Conservation (phyloP, 2,113 vertebrate species). For the Egretta garzetta region DNA sequence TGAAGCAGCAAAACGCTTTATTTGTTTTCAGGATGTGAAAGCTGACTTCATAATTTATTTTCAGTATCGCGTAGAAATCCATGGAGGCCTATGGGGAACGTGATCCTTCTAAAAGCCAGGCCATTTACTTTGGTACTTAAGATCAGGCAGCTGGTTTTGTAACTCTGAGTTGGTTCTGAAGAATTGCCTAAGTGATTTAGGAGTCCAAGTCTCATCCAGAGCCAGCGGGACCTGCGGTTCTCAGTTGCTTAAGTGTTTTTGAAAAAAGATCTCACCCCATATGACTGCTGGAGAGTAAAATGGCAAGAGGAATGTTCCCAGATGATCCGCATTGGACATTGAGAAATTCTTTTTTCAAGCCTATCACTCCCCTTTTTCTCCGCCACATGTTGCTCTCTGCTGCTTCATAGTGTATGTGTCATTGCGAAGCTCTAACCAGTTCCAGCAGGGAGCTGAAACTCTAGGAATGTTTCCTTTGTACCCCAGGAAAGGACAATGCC, state of each 20-base stretch:
- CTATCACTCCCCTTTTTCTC: background rate
- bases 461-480: background rate
- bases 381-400: background rate
- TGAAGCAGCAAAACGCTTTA: background rate
- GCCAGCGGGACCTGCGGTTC: background rate
- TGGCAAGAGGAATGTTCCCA: background rate
- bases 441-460: background rate
- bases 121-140: background rate
- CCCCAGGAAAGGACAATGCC: background rate
- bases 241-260: background rate
- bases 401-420: background rate
- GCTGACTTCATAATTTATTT: background rate
- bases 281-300: background rate
- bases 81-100: rapidly evolving
- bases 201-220: background rate
- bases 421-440: background rate
- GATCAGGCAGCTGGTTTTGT: background rate
- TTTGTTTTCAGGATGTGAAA: background rate
- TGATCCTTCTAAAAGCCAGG: background rate
- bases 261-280: background rate
- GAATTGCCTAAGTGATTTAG: background rate
- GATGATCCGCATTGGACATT: background rate
- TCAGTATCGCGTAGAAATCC: background rate
- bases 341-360: background rate
- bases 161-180: background rate